phyloP scores from a whole-genome alignment of 2,888 invertebrate species.

The Polydrusus tereticollis region DNA sequence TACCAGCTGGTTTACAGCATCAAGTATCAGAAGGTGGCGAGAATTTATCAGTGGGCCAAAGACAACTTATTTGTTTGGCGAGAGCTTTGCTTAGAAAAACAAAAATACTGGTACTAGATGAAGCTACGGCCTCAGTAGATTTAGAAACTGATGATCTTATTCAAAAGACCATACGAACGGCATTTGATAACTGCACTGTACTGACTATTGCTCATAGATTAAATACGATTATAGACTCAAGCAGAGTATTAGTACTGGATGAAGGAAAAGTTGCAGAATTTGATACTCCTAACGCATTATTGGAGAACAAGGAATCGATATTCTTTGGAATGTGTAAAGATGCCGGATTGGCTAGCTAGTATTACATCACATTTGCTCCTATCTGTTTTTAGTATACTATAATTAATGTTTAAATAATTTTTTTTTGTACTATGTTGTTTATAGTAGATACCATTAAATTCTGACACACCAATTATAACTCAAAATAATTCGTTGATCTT shows the following conservation, averaged over 20 bases:
- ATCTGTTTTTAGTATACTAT: too few relatives aligned
- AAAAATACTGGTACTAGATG: conserved; percentile 86
- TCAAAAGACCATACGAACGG: conserved; percentile 80
- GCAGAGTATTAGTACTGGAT: conserved; percentile 63
- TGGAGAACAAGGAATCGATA: conserved; percentile 57
- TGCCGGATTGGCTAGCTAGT: conserved; percentile 59
- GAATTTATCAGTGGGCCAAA: conserved; percentile 89
- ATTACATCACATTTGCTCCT: too few relatives aligned
- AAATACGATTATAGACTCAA: conserved; percentile 65
- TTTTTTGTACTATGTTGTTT: too few relatives aligned
- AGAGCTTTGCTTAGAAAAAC: conserved; percentile 88
- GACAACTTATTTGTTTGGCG: conserved; percentile 88
- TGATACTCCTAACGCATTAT: conserved; percentile 58
- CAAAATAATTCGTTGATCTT: too few relatives aligned
- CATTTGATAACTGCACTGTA: conserved; percentile 70
- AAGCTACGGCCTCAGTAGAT: conserved; percentile 93
- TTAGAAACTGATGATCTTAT: conserved; percentile 92
- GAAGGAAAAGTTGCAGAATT: conserved; percentile 62
- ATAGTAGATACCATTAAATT: too few relatives aligned
- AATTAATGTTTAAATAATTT: too few relatives aligned
- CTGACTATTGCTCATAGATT: conserved; percentile 72
- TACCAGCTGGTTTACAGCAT: conserved; percentile 48
- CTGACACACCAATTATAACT: too few relatives aligned
- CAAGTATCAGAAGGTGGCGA: conserved; percentile 93
- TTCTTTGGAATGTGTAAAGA: conserved; percentile 68